Evolutionary conservation across 2,888 invertebrate genomes (phyloP), one percentile per base, ranked within the genome.

Genomic region (Conchocele bisecta): DNA sequence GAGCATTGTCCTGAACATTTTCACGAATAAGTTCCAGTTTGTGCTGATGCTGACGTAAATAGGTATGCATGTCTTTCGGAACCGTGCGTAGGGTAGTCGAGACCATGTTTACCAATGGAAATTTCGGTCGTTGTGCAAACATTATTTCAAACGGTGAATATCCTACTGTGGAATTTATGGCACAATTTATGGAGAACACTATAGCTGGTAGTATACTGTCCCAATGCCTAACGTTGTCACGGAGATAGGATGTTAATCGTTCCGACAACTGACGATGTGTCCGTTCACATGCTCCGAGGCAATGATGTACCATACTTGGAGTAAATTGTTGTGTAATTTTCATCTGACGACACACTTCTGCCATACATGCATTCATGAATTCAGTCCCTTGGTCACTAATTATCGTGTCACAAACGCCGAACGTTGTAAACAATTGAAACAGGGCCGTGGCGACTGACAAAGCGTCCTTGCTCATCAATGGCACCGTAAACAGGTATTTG

Each of bases 301-400:
- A 54, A 15, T 54, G 28, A 35, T 54, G 54, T 20, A 35, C 24
- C 35, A 35, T 37, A 4, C 31, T 11, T 5, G 37, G 54, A 9
- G 31, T 54, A 24, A 54, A 54, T 17, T 54, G 37, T 20, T 54
- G 54, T 6, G 54, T 4, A 35, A 54, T 54, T 15, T 24, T 11
- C 17, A 54, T 22, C 24, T 35, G 54, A 7, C 24, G n/a, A 35
- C 54, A 54, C 33, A 54, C 17, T 24, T 54, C 35, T 20, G 35
- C 20, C 11, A 65, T 73, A 22, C 63, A 59, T 50, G 48, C 41
- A n/a, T 75, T 69, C 4, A 56, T 69, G 50, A 72, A 74, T 48
- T 75, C 71, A 24, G 61, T 59, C 11, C 68, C 69, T 17, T 56
- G 67, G 41, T 75, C 69, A 56, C 54, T 58, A 29, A 72, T 58